Percentiles rank a stretch among this genome's conserved stretches.
phyloP scores from a whole-genome alignment of 2,888 invertebrate genomes.

The Busseola fusca region DNA sequence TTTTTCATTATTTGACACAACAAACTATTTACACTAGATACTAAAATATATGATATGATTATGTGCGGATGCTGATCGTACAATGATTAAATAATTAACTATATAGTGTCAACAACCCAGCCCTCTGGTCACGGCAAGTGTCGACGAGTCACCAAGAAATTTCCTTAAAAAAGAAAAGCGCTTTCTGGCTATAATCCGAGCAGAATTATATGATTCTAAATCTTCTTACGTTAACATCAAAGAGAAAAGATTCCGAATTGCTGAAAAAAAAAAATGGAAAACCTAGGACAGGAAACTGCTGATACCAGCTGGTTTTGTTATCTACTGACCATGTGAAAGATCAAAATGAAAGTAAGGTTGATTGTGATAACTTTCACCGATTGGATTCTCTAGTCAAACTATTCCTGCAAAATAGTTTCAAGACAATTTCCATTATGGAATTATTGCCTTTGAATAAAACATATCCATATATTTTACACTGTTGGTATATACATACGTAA shows the following conservation, averaged over 20 bases:
- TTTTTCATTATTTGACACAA: neutral
- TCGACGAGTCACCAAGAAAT: too few relatives aligned
- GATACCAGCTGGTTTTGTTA: neutral
- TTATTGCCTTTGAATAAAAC: constrained; percentile 48
- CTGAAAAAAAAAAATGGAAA: neutral
- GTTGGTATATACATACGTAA: constrained; percentile 13
- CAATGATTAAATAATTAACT: too few relatives aligned
- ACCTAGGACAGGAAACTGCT: neutral
- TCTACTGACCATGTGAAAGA: neutral
- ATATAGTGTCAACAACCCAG: neutral
- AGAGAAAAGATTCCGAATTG: neutral
- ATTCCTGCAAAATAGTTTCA: constrained; percentile 17
- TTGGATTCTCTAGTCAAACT: constrained; percentile 12
- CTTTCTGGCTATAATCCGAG: neutral
- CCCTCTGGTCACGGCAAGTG: neutral
- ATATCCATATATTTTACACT: constrained; percentile 22
- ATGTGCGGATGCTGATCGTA: too few relatives aligned
- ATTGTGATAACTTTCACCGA: neutral
- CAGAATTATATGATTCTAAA: neutral
- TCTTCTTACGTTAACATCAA: neutral
- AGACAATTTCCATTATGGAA: constrained; percentile 26
- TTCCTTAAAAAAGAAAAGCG: neutral
- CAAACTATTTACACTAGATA: neutral
- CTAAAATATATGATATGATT: neutral
- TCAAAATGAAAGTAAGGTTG: neutral